phyloP scores from a whole-genome alignment of 1,140 invertebrate species.

The Drosophila subpulchrella region DNA sequence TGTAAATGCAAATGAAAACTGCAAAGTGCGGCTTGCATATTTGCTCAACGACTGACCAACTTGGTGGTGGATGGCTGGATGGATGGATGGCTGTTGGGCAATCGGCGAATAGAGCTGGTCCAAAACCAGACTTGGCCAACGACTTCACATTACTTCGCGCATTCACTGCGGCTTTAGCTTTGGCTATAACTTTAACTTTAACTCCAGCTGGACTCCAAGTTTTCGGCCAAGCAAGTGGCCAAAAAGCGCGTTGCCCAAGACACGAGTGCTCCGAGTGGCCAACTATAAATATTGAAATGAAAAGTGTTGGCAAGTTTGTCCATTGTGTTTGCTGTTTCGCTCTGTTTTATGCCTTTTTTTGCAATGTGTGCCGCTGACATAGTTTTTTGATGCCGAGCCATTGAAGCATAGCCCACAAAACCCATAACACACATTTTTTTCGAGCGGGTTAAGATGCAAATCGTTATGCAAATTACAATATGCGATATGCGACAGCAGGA shows the following conservation, averaged over 20 bases:
- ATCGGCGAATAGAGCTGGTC: constrained; percentile 26
- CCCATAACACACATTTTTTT: constrained; percentile 5
- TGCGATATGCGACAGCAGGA: constrained; percentile 47
- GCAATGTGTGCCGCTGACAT: constrained; percentile 70
- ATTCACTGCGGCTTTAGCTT: constrained; percentile 6
- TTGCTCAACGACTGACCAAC: constrained; percentile 46
- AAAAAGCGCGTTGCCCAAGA: constrained; percentile 62
- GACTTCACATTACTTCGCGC: constrained; percentile 23
- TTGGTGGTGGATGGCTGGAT: constrained; percentile 18
- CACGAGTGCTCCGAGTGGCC: constrained; percentile 27
- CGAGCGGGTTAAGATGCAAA: constrained; percentile 31
- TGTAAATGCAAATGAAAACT: constrained; percentile 46
- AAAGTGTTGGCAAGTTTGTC: constrained; percentile 46
- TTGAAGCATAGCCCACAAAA: constrained; percentile 36
- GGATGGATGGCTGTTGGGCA: constrained; percentile 34
- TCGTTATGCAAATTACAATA: constrained; percentile 51
- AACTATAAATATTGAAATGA: constrained; percentile 64
- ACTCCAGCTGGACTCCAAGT: constrained; percentile 11
- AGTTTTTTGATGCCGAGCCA: constrained; percentile 50
- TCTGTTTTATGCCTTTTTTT: constrained; percentile 53
- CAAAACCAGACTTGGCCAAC: constrained; percentile 32
- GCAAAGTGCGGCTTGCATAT: constrained; percentile 48
- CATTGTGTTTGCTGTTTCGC: constrained; percentile 45
- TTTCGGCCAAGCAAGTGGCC: constrained; percentile 49
- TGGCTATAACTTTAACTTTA: constrained; percentile 1